Evolutionary conservation across 2,113 vertebrate genomes (phyloP), one percentile per base, ranked within the genome.

Genomic region (Sapayoa aenigma): DNA sequence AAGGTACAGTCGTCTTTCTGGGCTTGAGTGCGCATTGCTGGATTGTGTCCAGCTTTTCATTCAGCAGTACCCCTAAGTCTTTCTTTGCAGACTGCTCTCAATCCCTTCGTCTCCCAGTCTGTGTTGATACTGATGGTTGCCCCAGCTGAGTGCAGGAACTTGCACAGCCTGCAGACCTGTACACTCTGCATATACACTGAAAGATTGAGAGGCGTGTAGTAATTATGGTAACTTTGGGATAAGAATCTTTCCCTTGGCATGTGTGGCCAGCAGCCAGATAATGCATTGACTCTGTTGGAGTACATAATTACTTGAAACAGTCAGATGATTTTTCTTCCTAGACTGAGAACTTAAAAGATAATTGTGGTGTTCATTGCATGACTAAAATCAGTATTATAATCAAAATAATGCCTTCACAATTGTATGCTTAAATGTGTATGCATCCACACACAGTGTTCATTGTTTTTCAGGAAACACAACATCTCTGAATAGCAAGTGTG

Each of bases 21-120:
- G 28, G 6, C 55, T 69, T 0, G 0, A 59, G 11, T 0, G 1
- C 49, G 17, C 6, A 2, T 33, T 50, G 4, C 11, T 3, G 9
- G 12, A 4, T 84, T 1, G 2, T 25, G 44, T 59, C 31, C 39
- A 81, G 44, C 22, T 73, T 68, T 33, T 92, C 39, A 20, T 18
- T n/a, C 52, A 62, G 22, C 30, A 10, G 9, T 14, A 33, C 4
- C 25, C 13, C 14, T 5, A 21, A 3, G 6, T 49, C 59, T 18
- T 39, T 53, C 50, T 91, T 9, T 3, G 1, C 27, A 71, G 60
- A 6, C 50, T 63, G 19, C 53, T 85, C 27, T 44, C 49, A 69
- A 5, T 60, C 33, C 50, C 11, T 85, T 71, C n/a, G n/a, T 47
- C 41, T 11, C 20, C 22, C 42, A 55, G 13, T 12, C 24, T 41